These are phyloP conservation scores for Scylla paramamosain DNA, from an alignment of 1,140 invertebrate species.

Conservation along the genomic window DNA sequence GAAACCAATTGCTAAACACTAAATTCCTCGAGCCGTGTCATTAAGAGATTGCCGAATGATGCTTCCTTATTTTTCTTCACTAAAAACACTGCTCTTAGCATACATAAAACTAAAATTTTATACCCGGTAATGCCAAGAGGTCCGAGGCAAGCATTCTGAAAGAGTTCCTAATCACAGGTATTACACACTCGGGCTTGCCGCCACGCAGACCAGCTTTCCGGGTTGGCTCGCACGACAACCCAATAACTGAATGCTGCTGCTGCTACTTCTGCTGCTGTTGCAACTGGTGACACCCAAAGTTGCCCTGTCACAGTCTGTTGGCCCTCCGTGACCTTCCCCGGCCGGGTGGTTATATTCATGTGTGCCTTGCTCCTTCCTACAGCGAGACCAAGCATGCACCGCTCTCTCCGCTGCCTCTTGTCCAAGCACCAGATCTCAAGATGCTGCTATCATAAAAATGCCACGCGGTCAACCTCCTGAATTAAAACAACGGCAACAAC, in stretches of 20 bases:
- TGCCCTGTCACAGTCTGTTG: not conserved
- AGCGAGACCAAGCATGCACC: not conserved
- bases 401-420: not conserved
- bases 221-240: not conserved
- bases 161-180: not conserved
- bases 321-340: not conserved
- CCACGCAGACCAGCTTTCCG: not conserved
- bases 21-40: not conserved
- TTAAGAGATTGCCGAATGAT: not conserved
- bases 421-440: not conserved
- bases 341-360: no score
- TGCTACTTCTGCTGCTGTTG: not conserved
- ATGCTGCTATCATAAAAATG: not conserved
- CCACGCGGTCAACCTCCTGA: not conserved
- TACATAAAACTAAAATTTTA: constrained; percentile 17
- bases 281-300: not conserved
- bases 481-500: not conserved
- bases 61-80: constrained; percentile 1
- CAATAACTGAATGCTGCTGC: not conserved
- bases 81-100: not conserved
- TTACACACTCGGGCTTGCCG: not conserved
- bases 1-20: constrained; percentile 14
- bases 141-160: not conserved
- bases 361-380: not conserved
- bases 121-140: not conserved